phyloP scores from a whole-genome alignment of 2,113 vertebrate species.

The Zingel zingel region DNA sequence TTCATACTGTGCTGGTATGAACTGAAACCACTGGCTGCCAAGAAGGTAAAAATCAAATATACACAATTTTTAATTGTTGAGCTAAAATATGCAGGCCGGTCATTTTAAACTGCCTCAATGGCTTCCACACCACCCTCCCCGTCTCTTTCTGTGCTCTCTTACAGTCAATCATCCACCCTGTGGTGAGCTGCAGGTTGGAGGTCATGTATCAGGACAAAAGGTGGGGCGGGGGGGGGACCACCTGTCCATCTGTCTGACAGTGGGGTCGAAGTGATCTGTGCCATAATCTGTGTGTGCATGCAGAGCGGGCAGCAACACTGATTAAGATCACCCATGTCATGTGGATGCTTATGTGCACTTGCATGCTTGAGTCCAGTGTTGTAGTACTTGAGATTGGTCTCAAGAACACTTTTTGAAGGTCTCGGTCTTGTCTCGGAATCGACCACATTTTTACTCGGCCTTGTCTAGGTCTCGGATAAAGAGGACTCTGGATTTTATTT shows the following conservation, averaged over 20 bases:
- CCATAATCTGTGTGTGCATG: constrained; percentile 31
- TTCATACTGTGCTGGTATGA: not conserved
- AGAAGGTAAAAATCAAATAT: not conserved
- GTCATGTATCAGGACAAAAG: constrained; percentile 31
- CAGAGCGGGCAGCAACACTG: constrained; percentile 13
- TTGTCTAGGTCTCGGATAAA: too few species aligned
- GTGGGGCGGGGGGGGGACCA: constrained; percentile 34
- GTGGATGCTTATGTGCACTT: not conserved
- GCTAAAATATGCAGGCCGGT: constrained; percentile 1
- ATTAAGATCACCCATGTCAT: constrained; percentile 1
- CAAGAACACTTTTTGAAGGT: too few species aligned
- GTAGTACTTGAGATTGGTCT: too few species aligned
- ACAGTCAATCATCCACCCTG: constrained; percentile 47
- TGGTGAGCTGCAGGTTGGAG: constrained; percentile 64
- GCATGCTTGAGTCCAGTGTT: not conserved
- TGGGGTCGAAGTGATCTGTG: constrained; percentile 26
- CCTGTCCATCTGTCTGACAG: constrained; percentile 71
- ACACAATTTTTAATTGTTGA: not conserved
- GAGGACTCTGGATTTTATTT: too few species aligned
- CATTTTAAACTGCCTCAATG: not conserved
- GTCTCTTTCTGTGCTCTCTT: constrained; percentile 26
- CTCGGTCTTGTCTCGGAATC: too few species aligned
- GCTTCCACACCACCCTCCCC: not conserved
- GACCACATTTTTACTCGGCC: too few species aligned
- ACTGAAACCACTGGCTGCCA: not conserved